phyloP scores from a whole-genome alignment of 2,113 vertebrate species.

The Vombatus ursinus region DNA sequence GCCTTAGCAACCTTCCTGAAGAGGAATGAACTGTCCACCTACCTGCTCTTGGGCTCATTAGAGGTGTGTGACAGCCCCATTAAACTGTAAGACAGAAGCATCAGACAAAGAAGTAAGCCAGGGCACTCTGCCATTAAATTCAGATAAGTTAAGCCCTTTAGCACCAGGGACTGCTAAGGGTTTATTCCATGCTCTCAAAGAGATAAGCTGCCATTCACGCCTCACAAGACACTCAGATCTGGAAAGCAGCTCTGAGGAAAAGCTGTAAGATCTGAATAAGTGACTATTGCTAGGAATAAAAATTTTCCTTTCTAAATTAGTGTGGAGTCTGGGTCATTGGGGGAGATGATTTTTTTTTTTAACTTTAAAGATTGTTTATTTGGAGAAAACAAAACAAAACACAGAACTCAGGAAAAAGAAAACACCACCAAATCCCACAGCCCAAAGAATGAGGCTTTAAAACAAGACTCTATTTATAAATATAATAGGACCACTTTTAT shows the following conservation, averaged over 20 bases:
- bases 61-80: slow-evolving; percentile 83
- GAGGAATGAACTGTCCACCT: slow-evolving; percentile 18
- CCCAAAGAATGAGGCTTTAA: neutral
- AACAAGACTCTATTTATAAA: neutral
- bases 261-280: neutral
- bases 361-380: neutral
- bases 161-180: slow-evolving; percentile 78
- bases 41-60: slow-evolving; percentile 32
- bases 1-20: slow-evolving; percentile 6
- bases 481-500: neutral
- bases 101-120: slow-evolving; percentile 70
- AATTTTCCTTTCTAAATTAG: slow-evolving; percentile 12
- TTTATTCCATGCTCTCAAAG: slow-evolving; percentile 79
- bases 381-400: neutral
- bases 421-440: neutral
- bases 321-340: neutral
- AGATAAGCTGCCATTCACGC: slow-evolving; percentile 83
- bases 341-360: neutral
- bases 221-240: slow-evolving; percentile 76
- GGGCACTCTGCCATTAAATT: slow-evolving; percentile 75
- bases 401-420: neutral
- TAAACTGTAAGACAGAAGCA: slow-evolving; percentile 67
- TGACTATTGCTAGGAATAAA: slow-evolving; percentile 16
- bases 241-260: slow-evolving; percentile 65
- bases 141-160: slow-evolving; percentile 83